phyloP scores from a whole-genome alignment of 2,797 vertebrate genomes.

The Periparus ater region DNA sequence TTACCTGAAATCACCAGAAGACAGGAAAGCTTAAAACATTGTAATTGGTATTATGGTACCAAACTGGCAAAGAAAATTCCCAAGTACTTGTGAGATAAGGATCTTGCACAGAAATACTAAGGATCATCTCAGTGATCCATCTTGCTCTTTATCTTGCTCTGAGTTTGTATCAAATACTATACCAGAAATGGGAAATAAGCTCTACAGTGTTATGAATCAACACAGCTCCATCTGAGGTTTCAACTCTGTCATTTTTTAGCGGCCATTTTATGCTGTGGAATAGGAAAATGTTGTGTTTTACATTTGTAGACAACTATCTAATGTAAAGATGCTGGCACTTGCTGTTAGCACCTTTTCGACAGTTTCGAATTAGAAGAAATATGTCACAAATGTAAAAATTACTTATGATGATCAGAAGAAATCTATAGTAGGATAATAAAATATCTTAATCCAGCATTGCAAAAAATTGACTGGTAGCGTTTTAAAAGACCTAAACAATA shows the following conservation, averaged over 20 bases:
- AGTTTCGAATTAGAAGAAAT: neutral
- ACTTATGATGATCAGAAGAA: neutral
- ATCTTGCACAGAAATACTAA: neutral
- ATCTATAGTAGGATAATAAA: neutral
- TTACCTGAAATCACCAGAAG: neutral
- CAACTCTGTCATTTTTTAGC: neutral
- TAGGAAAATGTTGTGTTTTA: neutral
- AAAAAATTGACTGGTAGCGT: neutral
- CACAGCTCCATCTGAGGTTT: neutral
- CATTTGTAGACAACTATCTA: neutral
- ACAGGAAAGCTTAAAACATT: neutral
- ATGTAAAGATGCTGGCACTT: neutral
- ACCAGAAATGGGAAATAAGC: neutral
- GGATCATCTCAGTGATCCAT: neutral
- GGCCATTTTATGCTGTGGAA: neutral
- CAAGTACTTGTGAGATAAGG: neutral
- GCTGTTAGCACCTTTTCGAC: neutral
- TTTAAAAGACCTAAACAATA: neutral
- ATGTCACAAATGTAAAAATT: neutral
- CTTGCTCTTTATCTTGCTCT: neutral
- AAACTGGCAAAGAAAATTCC: neutral
- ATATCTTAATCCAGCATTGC: neutral
- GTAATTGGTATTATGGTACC: neutral
- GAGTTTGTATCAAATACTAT: neutral
- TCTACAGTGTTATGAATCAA: neutral